Evolutionary conservation across 2,113 vertebrate species (phyloP).

Genomic region (Oceanodroma tethys): DNA sequence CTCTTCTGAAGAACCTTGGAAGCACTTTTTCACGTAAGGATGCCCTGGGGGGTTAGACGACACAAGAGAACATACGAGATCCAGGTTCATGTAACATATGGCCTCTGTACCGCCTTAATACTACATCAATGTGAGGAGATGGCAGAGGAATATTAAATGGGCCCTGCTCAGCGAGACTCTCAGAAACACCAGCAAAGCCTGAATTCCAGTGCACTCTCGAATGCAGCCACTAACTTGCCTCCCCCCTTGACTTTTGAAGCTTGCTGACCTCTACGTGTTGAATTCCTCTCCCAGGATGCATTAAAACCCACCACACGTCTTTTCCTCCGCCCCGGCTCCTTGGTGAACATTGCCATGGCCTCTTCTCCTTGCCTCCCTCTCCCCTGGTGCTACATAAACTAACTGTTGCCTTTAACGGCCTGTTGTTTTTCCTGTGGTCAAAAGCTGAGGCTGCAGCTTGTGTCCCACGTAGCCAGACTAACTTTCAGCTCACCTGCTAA

Average conservation of each 20-base stretch:
- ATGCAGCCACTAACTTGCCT: not conserved
- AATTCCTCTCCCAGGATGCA: not conserved
- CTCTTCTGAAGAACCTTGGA: constrained; percentile 16
- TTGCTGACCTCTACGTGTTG: not conserved
- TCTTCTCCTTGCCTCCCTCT: not conserved
- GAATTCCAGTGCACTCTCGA: not conserved
- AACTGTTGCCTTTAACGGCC: not conserved
- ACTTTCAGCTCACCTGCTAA: not conserved
- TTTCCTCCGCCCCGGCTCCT: not conserved
- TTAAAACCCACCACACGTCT: not conserved
- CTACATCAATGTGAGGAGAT: not conserved
- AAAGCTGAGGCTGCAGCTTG: not conserved
- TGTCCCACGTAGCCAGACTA: not conserved
- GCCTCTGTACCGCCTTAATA: not conserved
- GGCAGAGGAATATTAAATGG: not conserved
- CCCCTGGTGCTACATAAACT: not conserved
- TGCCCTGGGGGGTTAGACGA: not conserved
- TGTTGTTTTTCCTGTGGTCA: not conserved
- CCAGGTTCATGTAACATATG: not conserved
- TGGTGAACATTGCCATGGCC: not conserved
- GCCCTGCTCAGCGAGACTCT: not conserved
- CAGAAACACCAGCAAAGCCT: not conserved
- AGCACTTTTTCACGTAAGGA: not conserved
- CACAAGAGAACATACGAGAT: not conserved
- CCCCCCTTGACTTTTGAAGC: not conserved